Evolutionary conservation across 2,113 vertebrate genomes (phyloP).

Genomic region (Prionailurus viverrinus): DNA sequence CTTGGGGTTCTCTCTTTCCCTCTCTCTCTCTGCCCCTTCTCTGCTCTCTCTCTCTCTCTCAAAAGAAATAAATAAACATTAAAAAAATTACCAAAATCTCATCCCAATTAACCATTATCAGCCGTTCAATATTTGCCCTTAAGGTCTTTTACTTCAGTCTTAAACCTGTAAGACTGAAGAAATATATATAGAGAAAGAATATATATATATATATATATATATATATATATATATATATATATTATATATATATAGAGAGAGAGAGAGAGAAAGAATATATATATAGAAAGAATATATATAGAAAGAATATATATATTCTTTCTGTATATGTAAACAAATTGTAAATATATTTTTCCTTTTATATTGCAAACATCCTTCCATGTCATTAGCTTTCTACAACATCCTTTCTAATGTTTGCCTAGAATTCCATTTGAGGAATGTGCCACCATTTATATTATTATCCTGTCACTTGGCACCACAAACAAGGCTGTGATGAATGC

Average conservation of each 20-base stretch:
- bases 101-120: neutral
- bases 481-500: neutral
- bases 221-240: too few relatives aligned
- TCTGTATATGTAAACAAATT: too few relatives aligned
- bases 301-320: neutral
- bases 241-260: neutral
- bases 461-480: neutral
- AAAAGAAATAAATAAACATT: too few relatives aligned
- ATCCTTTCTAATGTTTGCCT: neutral
- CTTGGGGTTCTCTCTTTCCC: too few relatives aligned
- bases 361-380: neutral
- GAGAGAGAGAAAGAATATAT: neutral
- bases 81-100: neutral
- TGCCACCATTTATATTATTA: neutral
- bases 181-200: neutral
- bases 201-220: neutral
- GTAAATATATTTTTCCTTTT: neutral
- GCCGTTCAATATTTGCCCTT: neutral
- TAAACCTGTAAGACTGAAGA: neutral
- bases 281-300: neutral
- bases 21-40: too few relatives aligned
- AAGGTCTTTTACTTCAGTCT: neutral
- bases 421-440: neutral
- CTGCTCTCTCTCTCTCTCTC: too few relatives aligned
- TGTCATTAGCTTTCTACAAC: neutral